Base-by-base conservation (phyloP, 2,797 vertebrate species). In the Squalus acanthias region DNA sequence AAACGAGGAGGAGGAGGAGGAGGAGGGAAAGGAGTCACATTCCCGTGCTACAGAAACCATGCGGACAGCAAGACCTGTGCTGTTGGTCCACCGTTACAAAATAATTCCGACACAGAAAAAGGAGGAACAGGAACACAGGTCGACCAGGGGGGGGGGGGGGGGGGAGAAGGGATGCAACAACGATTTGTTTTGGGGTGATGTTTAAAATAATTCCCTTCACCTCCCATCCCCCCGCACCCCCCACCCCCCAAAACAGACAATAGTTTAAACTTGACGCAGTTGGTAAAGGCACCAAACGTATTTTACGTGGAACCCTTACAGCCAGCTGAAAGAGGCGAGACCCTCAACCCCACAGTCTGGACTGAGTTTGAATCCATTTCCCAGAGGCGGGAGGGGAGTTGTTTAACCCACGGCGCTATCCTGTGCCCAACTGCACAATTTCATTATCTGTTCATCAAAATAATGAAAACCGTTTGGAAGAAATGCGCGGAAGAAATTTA, bases 41-140 rank as follows among this genome's bases (percentile, higher is more conserved):
- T 92, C 65, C 13, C 9, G 74, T 96, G 96, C 92, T 92, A 96
- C 69, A 91, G 96, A 22, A 96, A 96, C 96, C 97, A 97, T 96
- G 87, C 4, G 96, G 96, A 96, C 97, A 96, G 96, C 96, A 97
- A 97, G 97, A 96, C 96, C 96, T 96, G 95, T 97, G 97, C 97
- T 97, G 96, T 97, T 98, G 98, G 98, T 98, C 97, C 97, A 65
- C 96, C 97, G 26, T 97, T 76, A 96, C 97, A 96, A 97, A 96
- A 97, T 96, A 97, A 96, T 96, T 50, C 96, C 96, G 96, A 0
- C 96, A 96, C 96, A 87, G 96, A 5, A 1, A 4, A 1, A 29
- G 10, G 39, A 13, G 76, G 2, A 82, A 24, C 2, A 39, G 65
- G 39, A 3, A 46, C 26, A 17, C n/a, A 69, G 63, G 67, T 69